These are phyloP conservation scores for Nixonia krombeini DNA, from an alignment of 1,140 invertebrate genomes.

Conservation along the genomic window DNA sequence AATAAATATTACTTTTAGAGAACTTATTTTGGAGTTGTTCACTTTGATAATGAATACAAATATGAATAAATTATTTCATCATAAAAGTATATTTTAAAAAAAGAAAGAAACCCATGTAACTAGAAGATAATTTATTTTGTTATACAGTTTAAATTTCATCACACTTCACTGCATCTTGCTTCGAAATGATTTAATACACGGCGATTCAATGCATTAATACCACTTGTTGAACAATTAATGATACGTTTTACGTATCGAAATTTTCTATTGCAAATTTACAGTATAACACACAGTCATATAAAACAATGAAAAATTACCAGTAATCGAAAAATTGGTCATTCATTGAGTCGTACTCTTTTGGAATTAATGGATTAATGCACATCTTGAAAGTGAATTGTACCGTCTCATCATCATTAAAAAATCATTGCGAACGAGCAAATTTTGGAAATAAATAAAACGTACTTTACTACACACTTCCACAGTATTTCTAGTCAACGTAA, in stretches of 20 bases:
- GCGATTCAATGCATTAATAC: conserved; percentile 38
- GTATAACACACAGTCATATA: conserved; percentile 41
- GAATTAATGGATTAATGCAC: not conserved
- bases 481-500: too few species aligned
- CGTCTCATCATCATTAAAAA: too few species aligned
- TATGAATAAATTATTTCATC: too few species aligned
- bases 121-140: conserved; percentile 48
- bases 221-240: not conserved
- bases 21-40: too few species aligned
- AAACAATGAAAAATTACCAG: conserved; percentile 41
- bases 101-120: conserved; percentile 17
- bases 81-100: too few species aligned
- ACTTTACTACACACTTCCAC: too few species aligned
- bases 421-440: too few species aligned
- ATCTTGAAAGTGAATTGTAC: too few species aligned
- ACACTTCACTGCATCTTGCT: conserved; percentile 43
- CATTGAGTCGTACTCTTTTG: conserved; percentile 1
- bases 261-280: conserved; percentile 33
- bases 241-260: conserved; percentile 2
- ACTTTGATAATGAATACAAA: too few species aligned
- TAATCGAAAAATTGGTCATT: too few species aligned
- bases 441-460: too few species aligned
- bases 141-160: conserved; percentile 46
- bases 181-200: conserved; percentile 39
- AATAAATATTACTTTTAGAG: too few species aligned